Evolutionary conservation across 30 jellyfish, hydroid and myxozoan species (phyloP), one percentile per base, ranked within the genome.

Genomic region (Catostylus mosaicus): DNA sequence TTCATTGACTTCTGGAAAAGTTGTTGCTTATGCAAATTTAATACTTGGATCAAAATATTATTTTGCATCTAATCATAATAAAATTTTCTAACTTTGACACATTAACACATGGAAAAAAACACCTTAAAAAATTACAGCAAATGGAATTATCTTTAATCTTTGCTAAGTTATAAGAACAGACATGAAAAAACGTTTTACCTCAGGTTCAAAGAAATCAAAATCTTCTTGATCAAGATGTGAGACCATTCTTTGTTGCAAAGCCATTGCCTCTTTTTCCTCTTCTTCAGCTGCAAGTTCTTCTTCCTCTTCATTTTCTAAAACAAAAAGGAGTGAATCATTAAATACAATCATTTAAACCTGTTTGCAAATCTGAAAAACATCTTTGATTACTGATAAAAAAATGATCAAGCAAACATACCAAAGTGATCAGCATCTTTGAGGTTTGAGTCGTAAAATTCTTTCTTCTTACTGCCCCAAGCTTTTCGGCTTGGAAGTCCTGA

Each of bases 381-480:
- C n/a, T n/a, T n/a, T n/a, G n/a, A n/a, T n/a, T n/a, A n/a, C n/a
- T 5, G 24, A 50, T 50, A 50, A 50, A 50, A 3, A 27, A 50
- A 8, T 50, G 63, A 50, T 0, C 5, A 50, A 50, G 24, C 2
- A 0, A 10, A 77, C 88, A 26, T 33, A 91, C 98, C 98, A 57
- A 75, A 56, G 20, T 89, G 75, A 66, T 87, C 97, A 12, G 78
- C 97, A 65, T 94, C 99, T 24, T 70, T 68, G 30, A 94, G 54
- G 62, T 94, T 96, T 30, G 96, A 46, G 61, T 88, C 96, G 70
- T 94, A 94, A 75, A 73, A 94, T 20, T 54, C 88, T 46, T 84
- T 94, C 75, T 88, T 94, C 77, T 75, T 83, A 67, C 86, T 94
- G 26, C 99, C 99, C 99, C 99, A 94, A 26, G 99, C 99, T 57